A percentile compares a stretch with the other conserved stretches of the same genome.
Conservation (phyloP, 2,113 vertebrate genomes). For the Lichenostomus cassidix region DNA sequence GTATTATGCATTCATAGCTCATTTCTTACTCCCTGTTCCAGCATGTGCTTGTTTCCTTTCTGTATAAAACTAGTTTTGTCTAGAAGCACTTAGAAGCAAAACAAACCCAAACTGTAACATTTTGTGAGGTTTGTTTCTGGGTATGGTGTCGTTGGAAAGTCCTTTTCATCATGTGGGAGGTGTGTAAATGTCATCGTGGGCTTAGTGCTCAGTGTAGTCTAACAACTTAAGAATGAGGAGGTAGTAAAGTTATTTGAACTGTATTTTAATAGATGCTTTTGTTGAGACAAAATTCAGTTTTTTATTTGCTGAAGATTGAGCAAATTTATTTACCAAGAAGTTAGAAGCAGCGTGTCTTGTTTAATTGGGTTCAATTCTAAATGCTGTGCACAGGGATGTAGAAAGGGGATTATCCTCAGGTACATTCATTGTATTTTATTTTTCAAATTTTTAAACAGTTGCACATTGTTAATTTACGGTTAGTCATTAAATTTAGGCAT, state of each 20-base stretch:
- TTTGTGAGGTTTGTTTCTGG: background rate
- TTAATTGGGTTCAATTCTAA: background rate
- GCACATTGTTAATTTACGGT: background rate
- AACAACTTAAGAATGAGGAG: background rate
- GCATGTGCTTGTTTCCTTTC: background rate
- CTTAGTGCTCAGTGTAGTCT: background rate
- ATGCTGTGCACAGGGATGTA: background rate
- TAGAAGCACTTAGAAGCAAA: background rate
- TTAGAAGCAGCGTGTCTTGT: background rate
- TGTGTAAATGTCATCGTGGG: background rate
- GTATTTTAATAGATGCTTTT: conserved; percentile 9
- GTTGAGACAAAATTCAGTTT: background rate
- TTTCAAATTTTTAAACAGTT: background rate
- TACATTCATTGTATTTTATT: background rate
- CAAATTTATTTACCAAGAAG: background rate
- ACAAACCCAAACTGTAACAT: background rate
- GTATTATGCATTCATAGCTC: background rate
- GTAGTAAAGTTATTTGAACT: background rate
- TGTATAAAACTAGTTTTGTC: background rate
- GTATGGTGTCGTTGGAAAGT: background rate
- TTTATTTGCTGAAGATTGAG: background rate
- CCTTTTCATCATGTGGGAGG: background rate
- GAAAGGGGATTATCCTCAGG: background rate
- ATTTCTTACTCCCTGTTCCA: background rate
- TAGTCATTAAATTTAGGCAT: background rate